Evolutionary conservation across 2,113 vertebrate genomes (phyloP).

Genomic region (Choloepus hoffmanni): DNA sequence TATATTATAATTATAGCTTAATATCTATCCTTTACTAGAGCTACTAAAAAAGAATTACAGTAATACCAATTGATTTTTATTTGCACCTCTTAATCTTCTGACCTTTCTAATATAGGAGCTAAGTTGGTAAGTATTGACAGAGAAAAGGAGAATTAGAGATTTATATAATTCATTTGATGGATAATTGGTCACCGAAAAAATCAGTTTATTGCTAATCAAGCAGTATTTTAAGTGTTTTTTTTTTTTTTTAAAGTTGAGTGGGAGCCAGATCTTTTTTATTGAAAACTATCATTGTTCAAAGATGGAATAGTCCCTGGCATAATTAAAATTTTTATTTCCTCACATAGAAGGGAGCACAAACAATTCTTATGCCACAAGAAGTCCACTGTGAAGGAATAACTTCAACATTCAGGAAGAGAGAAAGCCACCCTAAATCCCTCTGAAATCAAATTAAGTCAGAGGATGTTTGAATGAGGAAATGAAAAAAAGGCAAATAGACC

Average conservation of each 20-base stretch:
- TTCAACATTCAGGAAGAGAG: conserved; percentile 36
- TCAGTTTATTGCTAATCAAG: conserved; percentile 38
- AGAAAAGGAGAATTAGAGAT: conserved; percentile 38
- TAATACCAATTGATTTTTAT: conserved; percentile 21
- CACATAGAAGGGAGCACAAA: background rate
- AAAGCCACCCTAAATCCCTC: background rate
- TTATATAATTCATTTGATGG: background rate
- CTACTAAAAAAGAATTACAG: conserved; percentile 10
- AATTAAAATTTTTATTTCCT: conserved; percentile 50
- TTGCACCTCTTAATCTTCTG: background rate
- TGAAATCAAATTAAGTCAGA: conserved; percentile 48
- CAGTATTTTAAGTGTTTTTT: conserved; percentile 37
- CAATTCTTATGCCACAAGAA: conserved; percentile 38
- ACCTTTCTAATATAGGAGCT: background rate
- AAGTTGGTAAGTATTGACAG: conserved; percentile 16
- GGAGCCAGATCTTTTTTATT: conserved; percentile 37
- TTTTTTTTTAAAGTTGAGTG: background rate
- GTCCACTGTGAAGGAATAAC: background rate
- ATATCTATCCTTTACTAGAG: background rate
- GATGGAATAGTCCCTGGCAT: background rate
- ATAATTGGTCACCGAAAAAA: conserved; percentile 11
- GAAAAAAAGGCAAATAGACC: conserved; percentile 6
- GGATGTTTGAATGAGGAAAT: background rate
- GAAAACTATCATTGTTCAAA: conserved; percentile 22
- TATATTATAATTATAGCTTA: background rate